Evolutionary conservation across 2,113 vertebrate species (phyloP).

Genomic region (Oreocharis arfaki): DNA sequence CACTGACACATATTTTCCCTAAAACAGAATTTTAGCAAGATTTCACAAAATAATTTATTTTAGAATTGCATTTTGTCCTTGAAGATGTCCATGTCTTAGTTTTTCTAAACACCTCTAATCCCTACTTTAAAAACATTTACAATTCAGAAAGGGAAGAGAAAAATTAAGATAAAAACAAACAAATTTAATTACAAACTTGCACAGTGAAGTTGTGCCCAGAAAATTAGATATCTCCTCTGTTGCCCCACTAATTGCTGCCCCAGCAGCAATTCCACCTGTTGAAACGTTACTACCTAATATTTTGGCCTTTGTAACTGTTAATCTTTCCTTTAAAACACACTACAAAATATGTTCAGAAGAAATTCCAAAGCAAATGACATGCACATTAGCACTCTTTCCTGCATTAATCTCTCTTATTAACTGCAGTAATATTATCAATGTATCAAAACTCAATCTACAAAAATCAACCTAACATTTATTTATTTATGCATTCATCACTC

Average conservation of each 20-base stretch:
- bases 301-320: background rate
- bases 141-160: background rate
- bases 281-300: background rate
- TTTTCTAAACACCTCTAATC: background rate
- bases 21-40: background rate
- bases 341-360: background rate
- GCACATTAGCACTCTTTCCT: background rate
- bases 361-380: background rate
- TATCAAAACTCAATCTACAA: background rate
- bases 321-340: background rate
- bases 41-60: background rate
- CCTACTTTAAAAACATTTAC: background rate
- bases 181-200: background rate
- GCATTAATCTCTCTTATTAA: background rate
- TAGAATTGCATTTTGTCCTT: background rate
- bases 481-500: background rate
- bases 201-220: background rate
- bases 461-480: background rate
- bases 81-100: background rate
- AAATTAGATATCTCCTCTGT: background rate
- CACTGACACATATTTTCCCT: background rate
- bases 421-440: background rate
- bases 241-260: accelerated
- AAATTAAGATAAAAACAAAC: background rate
- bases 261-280: background rate